Evolutionary conservation across 2,888 invertebrate genomes (phyloP).

Genomic region (Aleiodes testaceus): DNA sequence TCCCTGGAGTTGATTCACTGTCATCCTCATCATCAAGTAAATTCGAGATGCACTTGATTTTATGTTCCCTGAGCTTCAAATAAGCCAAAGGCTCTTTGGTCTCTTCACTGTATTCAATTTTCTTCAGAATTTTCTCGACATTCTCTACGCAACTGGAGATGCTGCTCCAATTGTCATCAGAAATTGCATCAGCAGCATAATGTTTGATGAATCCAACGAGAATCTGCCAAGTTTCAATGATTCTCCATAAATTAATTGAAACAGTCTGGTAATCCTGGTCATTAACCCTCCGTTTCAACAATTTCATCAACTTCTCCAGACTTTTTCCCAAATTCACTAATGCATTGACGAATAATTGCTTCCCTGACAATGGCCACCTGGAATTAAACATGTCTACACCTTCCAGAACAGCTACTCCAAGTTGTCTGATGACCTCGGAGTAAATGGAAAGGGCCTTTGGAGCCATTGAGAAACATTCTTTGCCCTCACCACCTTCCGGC

Average conservation of each 20-base stretch:
- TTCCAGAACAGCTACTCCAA: slow-evolving; percentile 59
- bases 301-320: slow-evolving; percentile 53
- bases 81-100: not conserved
- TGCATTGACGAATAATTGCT: slow-evolving; percentile 59
- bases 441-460: slow-evolving; percentile 42
- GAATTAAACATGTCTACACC: slow-evolving; percentile 62
- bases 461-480: slow-evolving; percentile 20
- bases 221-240: slow-evolving; percentile 60
- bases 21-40: slow-evolving; percentile 33
- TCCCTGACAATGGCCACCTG: slow-evolving; percentile 51
- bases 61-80: not conserved
- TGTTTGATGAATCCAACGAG: slow-evolving; percentile 56
- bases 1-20: not conserved
- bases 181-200: slow-evolving; percentile 56
- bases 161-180: slow-evolving; percentile 51
- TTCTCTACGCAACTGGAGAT: slow-evolving; percentile 57
- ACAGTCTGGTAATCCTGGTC: slow-evolving; percentile 46
- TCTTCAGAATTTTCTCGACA: slow-evolving; percentile 52
- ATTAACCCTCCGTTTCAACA: slow-evolving; percentile 52
- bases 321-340: slow-evolving; percentile 58
- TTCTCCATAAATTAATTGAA: slow-evolving; percentile 50
- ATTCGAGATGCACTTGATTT: slow-evolving; percentile 39
- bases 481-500: slow-evolving; percentile 19
- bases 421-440: slow-evolving; percentile 40
- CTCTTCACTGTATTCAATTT: not conserved